Evolutionary conservation across 2,113 vertebrate species (phyloP), one percentile per base, ranked within the genome.

Genomic region (Mungos mungo): DNA sequence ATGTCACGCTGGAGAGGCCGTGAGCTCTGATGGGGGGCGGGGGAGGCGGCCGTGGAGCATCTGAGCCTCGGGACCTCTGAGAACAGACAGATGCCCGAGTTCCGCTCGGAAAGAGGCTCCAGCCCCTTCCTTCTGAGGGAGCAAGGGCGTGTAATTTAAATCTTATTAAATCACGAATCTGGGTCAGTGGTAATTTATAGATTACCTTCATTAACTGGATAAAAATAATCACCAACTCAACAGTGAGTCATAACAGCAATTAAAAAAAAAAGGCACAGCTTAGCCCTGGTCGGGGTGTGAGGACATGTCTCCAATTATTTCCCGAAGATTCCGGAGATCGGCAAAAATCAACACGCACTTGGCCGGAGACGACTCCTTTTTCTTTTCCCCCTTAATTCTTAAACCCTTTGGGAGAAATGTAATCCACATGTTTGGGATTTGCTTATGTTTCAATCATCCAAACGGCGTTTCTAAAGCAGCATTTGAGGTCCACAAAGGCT

Each of bases 101-200:
- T 68, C 80, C 6, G 1, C 23, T 95, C 96, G 31, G 72, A 93
- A 50, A 63, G 63, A 88, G 95, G 85, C 84, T 90, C 95, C 90
- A 77, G 93, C 12, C 65, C 50, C 14, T 88, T 66, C 38, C 94
- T 91, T 71, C 85, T 0, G 31, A 63, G 68, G 8, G 1, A 89
- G 68, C 87, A n/a, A 45, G 94, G 94, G 94, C 94, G 92, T 97
- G 90, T 96, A 97, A 98, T 98, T 97, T 97, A 98, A 98, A 97
- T 97, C 96, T 94, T 98, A 98, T 98, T 98, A 98, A 98, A 98
- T 97, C 95, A 93, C 93, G 97, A 98, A 98, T 98, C 97, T 98
- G 96, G 98, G 98, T 98, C 98, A 98, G 97, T 91, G 97, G 97
- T 98, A 97, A 98, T 98, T 98, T 98, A 98, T 98, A 98, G 97